Conservation (phyloP, 2,113 vertebrate species). For the Protobothrops mucrosquamatus region DNA sequence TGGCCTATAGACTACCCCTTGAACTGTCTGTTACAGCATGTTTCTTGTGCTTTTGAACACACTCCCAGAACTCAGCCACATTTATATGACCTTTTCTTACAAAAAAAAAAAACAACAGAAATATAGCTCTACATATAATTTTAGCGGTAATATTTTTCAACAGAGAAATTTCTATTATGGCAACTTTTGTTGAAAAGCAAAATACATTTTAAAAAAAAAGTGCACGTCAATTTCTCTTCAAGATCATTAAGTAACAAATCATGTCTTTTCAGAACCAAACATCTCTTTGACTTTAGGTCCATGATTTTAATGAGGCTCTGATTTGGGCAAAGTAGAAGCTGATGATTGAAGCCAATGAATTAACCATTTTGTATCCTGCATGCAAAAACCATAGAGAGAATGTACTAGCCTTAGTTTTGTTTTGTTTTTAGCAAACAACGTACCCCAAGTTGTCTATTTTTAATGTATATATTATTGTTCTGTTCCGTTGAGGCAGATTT, state of each 20-base stretch:
- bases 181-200: slow-evolving; percentile 32
- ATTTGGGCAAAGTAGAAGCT: slow-evolving; percentile 50
- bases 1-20: neutral
- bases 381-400: slow-evolving; percentile 42
- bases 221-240: slow-evolving; percentile 49
- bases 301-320: slow-evolving; percentile 44
- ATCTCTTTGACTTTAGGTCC: slow-evolving; percentile 52
- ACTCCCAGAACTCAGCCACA: neutral
- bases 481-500: slow-evolving; percentile 81
- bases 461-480: slow-evolving; percentile 66
- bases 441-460: slow-evolving; percentile 63
- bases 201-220: slow-evolving; percentile 38
- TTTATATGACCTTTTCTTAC: slow-evolving; percentile 54
- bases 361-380: slow-evolving; percentile 33
- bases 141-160: slow-evolving; percentile 58
- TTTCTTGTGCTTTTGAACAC: neutral
- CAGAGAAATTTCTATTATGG: slow-evolving; percentile 56
- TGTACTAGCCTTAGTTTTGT: slow-evolving; percentile 31
- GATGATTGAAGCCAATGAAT: neutral
- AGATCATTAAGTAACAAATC: slow-evolving; percentile 52
- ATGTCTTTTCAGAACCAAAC: slow-evolving; percentile 57
- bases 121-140: slow-evolving; percentile 37
- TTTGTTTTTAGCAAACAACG: slow-evolving; percentile 41
- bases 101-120: slow-evolving; percentile 52
- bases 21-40: neutral